Percentiles rank a stretch among this genome's conserved stretches.
Conservation (phyloP, 2,113 vertebrate species). For the Tenebrosternarchus preto region DNA sequence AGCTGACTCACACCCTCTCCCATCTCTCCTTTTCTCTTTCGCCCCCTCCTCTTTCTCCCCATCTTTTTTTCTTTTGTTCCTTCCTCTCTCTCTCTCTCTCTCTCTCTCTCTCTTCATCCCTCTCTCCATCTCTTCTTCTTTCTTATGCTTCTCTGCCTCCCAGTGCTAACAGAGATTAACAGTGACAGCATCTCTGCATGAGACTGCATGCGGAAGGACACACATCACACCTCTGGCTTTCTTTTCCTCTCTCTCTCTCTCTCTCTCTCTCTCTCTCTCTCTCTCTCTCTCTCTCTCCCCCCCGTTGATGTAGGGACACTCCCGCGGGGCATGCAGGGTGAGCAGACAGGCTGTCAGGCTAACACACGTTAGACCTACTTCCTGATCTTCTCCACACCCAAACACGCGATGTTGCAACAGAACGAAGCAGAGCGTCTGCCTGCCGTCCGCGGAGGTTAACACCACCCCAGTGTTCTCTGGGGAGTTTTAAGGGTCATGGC, state of each 20-base stretch:
- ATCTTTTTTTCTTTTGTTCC: background rate
- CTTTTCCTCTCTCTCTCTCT: slow-evolving; percentile 3
- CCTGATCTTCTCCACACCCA: slow-evolving; percentile 11
- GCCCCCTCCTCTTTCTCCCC: background rate
- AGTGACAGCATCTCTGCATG: slow-evolving; percentile 44
- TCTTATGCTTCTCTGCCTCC: slow-evolving; percentile 1
- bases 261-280: slow-evolving; percentile 10
- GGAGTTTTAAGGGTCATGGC: background rate
- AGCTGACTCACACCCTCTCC: background rate
- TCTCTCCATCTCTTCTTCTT: no score
- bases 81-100: background rate
- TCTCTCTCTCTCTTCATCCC: background rate
- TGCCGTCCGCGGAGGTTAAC: background rate
- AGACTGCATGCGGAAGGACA: background rate
- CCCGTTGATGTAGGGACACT: slow-evolving; percentile 33
- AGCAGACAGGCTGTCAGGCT: slow-evolving; percentile 16
- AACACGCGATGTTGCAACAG: background rate
- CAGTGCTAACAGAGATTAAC: slow-evolving; percentile 35
- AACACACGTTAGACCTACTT: background rate
- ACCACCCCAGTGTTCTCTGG: background rate
- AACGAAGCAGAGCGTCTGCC: background rate
- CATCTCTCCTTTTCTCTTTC: background rate
- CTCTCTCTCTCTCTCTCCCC: slow-evolving; percentile 3
- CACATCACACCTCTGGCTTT: background rate
- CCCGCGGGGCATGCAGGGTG: slow-evolving; percentile 18